Evolutionary conservation across 2,888 invertebrate genomes (phyloP), one percentile per base, ranked within the genome.

Genomic region (Copidosoma aretas): DNA sequence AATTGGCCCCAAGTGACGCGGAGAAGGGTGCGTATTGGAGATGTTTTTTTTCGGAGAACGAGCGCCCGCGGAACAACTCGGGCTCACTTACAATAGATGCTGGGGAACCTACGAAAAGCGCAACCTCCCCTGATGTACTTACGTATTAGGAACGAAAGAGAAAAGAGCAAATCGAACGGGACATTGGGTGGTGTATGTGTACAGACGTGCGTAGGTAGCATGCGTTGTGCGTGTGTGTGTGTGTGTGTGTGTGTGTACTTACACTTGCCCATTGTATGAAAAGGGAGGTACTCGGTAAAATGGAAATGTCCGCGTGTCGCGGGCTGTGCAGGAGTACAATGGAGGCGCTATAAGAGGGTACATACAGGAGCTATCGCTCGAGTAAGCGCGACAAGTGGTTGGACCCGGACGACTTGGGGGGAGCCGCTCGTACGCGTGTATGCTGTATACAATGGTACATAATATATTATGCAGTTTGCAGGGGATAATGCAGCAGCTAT

Each of bases 351-450:
- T 14, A 10, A 22, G 15, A n/a, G 21, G 49, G 32, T n/a, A 21
- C 21, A 39, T 32, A 41, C 39, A 24, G 15, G 10, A 32, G n/a
- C 60, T 58, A 52, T 51, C 54, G 52, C 39, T 60, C 41, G 53
- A 32, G 54, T 54, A 64, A 61, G 67, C 61, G 68, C 49, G 53
- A 68, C 68, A 68, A 68, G 64, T 68, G 60, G 53, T 59, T n/a
- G n/a, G n/a, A n/a, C n/a, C n/a, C n/a, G n/a, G n/a, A n/a, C n/a
- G n/a, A n/a, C n/a, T n/a, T n/a, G n/a, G n/a, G n/a, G n/a, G n/a
- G n/a, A n/a, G n/a, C n/a, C n/a, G n/a, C n/a, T n/a, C n/a, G n/a
- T n/a, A n/a, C n/a, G n/a, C n/a, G n/a, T n/a, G n/a, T n/a, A n/a
- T n/a, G n/a, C n/a, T n/a, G n/a, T n/a, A n/a, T n/a, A n/a, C n/a